Evolutionary conservation across 2,888 invertebrate genomes (phyloP).

Genomic region (Erebia ligea): DNA sequence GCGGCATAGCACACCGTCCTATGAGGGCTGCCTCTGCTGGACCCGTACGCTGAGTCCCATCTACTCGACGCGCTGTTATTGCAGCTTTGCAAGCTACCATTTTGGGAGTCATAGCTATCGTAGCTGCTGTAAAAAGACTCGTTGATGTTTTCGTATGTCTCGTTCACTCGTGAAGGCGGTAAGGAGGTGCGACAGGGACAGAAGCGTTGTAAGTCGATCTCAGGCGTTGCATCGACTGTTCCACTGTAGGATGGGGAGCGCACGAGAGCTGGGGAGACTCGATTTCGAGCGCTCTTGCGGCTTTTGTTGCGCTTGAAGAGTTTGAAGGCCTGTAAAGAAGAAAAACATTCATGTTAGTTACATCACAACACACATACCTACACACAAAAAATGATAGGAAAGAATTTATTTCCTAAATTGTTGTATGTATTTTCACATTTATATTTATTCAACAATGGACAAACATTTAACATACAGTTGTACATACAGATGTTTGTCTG

Average conservation of each 20-base stretch:
- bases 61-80: constrained; percentile 63
- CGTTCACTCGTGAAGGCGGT: constrained; percentile 57
- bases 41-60: constrained; percentile 76
- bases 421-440: too few species aligned
- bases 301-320: constrained; percentile 70
- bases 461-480: too few species aligned
- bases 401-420: too few species aligned
- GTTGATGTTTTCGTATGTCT: constrained; percentile 58
- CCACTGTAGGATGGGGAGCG: constrained; percentile 72
- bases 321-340: constrained; percentile 70
- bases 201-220: constrained; percentile 70
- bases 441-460: too few species aligned
- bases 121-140: constrained; percentile 58
- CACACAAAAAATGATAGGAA: too few species aligned
- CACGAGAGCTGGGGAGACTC: constrained; percentile 67
- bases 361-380: background rate
- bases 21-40: constrained; percentile 59
- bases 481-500: too few species aligned
- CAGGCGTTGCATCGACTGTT: constrained; percentile 71
- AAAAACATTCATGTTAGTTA: background rate
- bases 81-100: constrained; percentile 63
- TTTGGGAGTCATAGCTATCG: constrained; percentile 67
- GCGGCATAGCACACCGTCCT: constrained; percentile 70
- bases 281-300: constrained; percentile 65
- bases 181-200: constrained; percentile 70